These are phyloP conservation scores for Dolomedes plantarius DNA, from an alignment of 2,888 invertebrate species.

Conservation along the genomic window DNA sequence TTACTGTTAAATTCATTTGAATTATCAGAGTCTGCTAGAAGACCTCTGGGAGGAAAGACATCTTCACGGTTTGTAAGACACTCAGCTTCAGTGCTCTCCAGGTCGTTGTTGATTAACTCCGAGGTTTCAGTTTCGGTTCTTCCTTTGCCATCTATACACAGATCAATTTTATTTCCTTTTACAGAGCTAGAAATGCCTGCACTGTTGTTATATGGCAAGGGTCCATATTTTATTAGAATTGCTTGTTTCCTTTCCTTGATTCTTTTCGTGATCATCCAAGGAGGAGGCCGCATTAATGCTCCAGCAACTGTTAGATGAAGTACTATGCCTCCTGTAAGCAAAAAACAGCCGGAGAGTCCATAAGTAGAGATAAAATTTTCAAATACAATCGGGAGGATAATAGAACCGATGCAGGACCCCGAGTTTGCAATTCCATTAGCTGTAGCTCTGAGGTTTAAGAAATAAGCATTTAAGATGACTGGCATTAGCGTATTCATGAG, in stretches of 20 bases:
- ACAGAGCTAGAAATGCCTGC: too few species aligned
- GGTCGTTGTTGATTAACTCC: too few species aligned
- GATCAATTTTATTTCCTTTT: too few species aligned
- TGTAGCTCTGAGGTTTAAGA: slow-evolving; percentile 67
- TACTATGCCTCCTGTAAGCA: slow-evolving; percentile 69
- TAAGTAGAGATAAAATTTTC: slow-evolving; percentile 61
- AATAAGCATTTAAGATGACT: slow-evolving; percentile 73
- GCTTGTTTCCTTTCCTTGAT: background rate
- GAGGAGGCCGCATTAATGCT: slow-evolving; percentile 38
- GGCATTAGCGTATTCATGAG: slow-evolving; percentile 69
- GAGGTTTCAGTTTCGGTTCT: too few species aligned
- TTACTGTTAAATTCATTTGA: background rate
- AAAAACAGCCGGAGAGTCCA: slow-evolving; percentile 69
- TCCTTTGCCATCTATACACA: too few species aligned
- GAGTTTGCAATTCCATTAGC: slow-evolving; percentile 73
- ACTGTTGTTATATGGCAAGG: too few species aligned
- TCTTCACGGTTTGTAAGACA: background rate
- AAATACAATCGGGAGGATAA: slow-evolving; percentile 68
- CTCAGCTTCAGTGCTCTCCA: background rate
- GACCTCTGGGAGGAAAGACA: background rate
- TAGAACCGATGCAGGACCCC: slow-evolving; percentile 72
- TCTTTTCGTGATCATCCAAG: slow-evolving; percentile 10
- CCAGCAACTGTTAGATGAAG: slow-evolving; percentile 54
- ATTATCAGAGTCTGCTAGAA: background rate
- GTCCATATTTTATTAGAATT: background rate